A percentile compares a stretch with the other conserved stretches of the same genome.
These are phyloP conservation scores for Talpa occidentalis DNA, from an alignment of 2,113 vertebrate genomes.

Conservation along the genomic window DNA sequence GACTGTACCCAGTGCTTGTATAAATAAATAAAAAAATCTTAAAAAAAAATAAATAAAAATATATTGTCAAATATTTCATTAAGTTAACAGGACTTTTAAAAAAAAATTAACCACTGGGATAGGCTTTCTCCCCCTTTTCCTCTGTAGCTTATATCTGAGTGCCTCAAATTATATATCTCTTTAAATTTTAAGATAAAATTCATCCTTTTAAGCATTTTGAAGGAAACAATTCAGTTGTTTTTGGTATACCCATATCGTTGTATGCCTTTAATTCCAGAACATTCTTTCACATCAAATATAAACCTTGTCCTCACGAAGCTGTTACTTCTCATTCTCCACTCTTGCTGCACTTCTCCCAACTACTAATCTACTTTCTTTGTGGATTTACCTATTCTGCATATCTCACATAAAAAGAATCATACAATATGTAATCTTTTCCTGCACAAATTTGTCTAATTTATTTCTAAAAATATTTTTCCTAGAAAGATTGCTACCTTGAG, in stretches of 20 bases:
- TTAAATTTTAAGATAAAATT: not conserved
- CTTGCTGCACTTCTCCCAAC: not conserved
- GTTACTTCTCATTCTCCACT: not conserved
- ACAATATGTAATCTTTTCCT: not conserved
- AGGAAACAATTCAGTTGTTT: not conserved
- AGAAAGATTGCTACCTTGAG: not conserved
- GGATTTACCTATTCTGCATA: not conserved
- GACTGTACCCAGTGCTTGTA: no score
- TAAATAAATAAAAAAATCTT: no score
- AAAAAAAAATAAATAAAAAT: no score
- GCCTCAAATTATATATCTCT: not conserved
- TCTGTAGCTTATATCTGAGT: conserved; percentile 1
- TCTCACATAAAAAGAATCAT: not conserved
- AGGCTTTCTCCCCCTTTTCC: not conserved
- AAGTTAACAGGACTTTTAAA: no score
- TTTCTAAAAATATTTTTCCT: not conserved
- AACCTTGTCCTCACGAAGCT: not conserved
- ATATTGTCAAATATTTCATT: no score
- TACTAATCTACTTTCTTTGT: not conserved
- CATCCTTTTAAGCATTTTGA: not conserved
- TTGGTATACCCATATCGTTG: not conserved
- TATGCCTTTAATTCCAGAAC: not conserved
- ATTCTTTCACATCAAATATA: not conserved
- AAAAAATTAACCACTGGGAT: not conserved
- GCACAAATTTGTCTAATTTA: not conserved